These are phyloP conservation scores for Argyra leucocephala DNA, from an alignment of 2,888 invertebrate species.

Conservation along the genomic window DNA sequence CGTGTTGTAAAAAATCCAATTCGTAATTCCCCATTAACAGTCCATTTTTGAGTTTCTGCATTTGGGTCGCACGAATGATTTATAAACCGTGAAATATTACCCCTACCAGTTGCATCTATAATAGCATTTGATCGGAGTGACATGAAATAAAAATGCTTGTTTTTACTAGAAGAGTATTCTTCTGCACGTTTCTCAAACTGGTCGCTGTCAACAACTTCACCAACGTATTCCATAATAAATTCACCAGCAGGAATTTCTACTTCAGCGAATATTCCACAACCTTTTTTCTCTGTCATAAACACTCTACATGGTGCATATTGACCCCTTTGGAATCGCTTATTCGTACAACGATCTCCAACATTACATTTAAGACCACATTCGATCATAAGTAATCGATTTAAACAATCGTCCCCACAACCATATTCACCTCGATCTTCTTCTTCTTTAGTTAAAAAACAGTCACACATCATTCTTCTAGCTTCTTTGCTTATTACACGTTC, in stretches of 20 bases:
- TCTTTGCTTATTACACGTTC: slow-evolving; percentile 82
- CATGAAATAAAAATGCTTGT: slow-evolving; percentile 96
- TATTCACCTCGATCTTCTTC: slow-evolving; percentile 73
- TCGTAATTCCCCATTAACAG: slow-evolving; percentile 81
- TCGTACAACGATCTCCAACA: slow-evolving; percentile 83
- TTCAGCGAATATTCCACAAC: slow-evolving; percentile 70
- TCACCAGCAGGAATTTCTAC: slow-evolving; percentile 51
- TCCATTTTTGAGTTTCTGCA: slow-evolving; percentile 97
- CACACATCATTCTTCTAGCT: slow-evolving; percentile 88
- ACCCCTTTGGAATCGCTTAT: slow-evolving; percentile 83
- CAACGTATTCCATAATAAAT: slow-evolving; percentile 97
- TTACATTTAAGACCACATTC: slow-evolving; percentile 91
- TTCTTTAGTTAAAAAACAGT: slow-evolving; percentile 84
- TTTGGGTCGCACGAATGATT: slow-evolving; percentile 99
- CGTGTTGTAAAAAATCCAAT: slow-evolving; percentile 94
- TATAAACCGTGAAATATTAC: slow-evolving; percentile 93
- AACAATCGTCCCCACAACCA: slow-evolving; percentile 92
- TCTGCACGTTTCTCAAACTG: slow-evolving; percentile 83
- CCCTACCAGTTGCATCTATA: slow-evolving; percentile 93
- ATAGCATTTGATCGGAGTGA: slow-evolving; percentile 84
- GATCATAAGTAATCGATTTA: slow-evolving; percentile 94
- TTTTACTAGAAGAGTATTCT: slow-evolving; percentile 80
- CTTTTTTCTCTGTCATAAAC: slow-evolving; percentile 89
- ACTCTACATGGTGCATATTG: slow-evolving; percentile 77
- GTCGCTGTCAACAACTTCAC: slow-evolving; percentile 86